phyloP scores from a whole-genome alignment of 2,113 vertebrate species.

The Dryoscopus gambensis region DNA sequence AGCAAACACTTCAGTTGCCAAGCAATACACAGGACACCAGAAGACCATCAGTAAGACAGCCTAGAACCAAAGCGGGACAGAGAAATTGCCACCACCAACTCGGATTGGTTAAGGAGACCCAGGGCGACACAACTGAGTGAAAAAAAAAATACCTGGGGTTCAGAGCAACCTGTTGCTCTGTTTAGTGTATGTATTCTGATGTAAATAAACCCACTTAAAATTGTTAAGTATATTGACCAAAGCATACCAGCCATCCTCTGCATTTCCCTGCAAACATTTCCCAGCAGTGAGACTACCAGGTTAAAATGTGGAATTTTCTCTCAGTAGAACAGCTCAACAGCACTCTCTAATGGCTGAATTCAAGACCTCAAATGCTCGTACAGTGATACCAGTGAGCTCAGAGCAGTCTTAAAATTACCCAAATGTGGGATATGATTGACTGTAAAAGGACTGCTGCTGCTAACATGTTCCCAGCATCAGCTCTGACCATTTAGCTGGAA shows the following conservation, averaged over 20 bases:
- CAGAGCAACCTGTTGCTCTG: neutral
- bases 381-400: neutral
- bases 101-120: neutral
- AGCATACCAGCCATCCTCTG: neutral
- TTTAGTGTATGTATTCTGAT: neutral
- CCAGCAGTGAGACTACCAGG: neutral
- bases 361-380: neutral
- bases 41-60: neutral
- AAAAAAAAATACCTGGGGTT: neutral
- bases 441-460: neutral
- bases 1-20: neutral
- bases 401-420: neutral
- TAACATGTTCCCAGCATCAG: neutral
- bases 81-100: neutral
- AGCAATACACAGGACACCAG: neutral
- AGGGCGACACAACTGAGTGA: neutral
- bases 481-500: neutral
- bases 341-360: conserved; percentile 2
- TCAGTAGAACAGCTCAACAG: neutral
- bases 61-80: neutral
- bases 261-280: neutral
- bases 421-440: neutral
- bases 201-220: neutral
- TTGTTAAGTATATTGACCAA: neutral
- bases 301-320: neutral